Evolutionary conservation across 2,113 vertebrate species (phyloP), one percentile per base, ranked within the genome.

Genomic region (Clarias batrachus): DNA sequence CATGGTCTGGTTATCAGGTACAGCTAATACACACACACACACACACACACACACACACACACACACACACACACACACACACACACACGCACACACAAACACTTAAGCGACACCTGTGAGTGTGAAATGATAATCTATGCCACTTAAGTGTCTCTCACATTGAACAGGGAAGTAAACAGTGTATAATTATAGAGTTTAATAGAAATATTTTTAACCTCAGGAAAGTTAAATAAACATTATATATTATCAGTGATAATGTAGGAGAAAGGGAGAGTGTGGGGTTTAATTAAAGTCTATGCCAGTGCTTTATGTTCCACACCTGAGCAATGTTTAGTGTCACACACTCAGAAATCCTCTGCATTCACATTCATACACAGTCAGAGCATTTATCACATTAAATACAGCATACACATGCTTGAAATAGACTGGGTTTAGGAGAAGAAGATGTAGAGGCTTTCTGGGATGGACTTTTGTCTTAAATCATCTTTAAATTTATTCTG

Each of bases 21-120:
- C 27, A 30, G 65, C 65, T 68, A 27, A 30, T 4, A n/a, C n/a
- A n/a, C n/a, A n/a, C n/a, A n/a, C n/a, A n/a, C n/a, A n/a, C n/a
- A n/a, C n/a, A 96, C 94, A 82, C 68, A 23, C 86, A 93, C 93
- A 68, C 54, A 54, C 74, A 52, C 86, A 85, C 85, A 83, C 54
- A 89, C 23, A 89, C 57, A 90, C 41, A 89, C 41, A 33, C 81
- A 63, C 37, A 82, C 82, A 70, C 62, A 54, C 81, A 80, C 78
- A 60, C 52, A 65, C 60, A 33, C 81, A 52, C 60, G 65, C 60
- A 63, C 56, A 62, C 57, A 81, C 56, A 81, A 59, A 63, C 30
- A 48, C 62, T 30, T 3, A 1, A 48, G 56, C 16, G 9, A 33
- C 84, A 85, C 73, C 73, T 78, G 73, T 33, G 73, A 65, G 73